phyloP scores from a whole-genome alignment of 1,140 invertebrate genomes.

The Ceratina japonica region DNA sequence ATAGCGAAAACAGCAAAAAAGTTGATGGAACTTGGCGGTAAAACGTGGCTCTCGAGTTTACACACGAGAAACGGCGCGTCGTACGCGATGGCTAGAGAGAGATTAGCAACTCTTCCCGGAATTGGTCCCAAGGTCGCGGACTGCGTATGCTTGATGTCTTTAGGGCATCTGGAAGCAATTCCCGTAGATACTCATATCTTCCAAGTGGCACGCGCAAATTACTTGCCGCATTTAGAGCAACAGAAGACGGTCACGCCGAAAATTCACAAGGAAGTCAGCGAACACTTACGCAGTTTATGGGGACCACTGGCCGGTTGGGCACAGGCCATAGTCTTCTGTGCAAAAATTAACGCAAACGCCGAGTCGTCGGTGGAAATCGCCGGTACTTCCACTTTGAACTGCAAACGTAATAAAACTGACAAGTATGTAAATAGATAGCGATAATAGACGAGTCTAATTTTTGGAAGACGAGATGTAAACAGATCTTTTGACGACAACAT shows the following conservation, averaged over 20 bases:
- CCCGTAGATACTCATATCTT: constrained; percentile 98
- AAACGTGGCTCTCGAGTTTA: constrained; percentile 86
- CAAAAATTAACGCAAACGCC: constrained; percentile 68
- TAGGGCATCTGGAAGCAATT: constrained; percentile 92
- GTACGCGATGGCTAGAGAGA: constrained; percentile 87
- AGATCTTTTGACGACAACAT: background rate
- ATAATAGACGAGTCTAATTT: background rate
- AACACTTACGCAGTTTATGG: constrained; percentile 90
- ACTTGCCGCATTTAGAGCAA: constrained; percentile 88
- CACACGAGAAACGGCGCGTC: constrained; percentile 79
- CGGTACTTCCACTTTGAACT: constrained; percentile 33
- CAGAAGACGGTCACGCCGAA: constrained; percentile 91
- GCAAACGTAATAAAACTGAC: constrained; percentile 27
- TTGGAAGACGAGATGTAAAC: too few relatives aligned
- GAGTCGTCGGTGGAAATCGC: constrained; percentile 23
- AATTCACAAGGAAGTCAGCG: constrained; percentile 91
- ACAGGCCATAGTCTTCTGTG: constrained; percentile 87
- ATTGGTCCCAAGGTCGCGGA: constrained; percentile 98
- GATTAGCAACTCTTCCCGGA: constrained; percentile 89
- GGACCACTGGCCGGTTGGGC: constrained; percentile 96
- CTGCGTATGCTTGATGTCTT: constrained; percentile 98
- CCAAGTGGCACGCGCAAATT: constrained; percentile 91
- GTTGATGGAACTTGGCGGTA: constrained; percentile 84
- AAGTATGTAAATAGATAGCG: constrained; percentile 24
- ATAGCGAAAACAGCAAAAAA: constrained; percentile 87